Evolutionary conservation across 2,888 invertebrate species (phyloP), one percentile per base, ranked within the genome.

Genomic region (Tetragonisca angustula): DNA sequence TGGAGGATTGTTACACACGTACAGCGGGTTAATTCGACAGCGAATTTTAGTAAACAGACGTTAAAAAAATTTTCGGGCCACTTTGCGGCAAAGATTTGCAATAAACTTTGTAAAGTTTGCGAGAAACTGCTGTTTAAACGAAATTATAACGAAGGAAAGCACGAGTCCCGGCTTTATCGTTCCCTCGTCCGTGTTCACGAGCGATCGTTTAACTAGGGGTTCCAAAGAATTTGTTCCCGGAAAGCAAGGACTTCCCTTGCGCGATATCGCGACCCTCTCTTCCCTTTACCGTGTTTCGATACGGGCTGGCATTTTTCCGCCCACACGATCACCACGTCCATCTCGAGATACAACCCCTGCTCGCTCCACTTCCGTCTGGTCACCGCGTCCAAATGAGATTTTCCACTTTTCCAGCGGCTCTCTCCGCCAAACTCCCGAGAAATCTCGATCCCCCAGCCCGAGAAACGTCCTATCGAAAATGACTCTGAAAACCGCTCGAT

Each of bases 321-420:
- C 89, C 81, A 77, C 81, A 81, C 87, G 87, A 90, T 89, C 86
- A 78, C 87, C 85, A 78, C 85, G 83, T 89, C 84, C 90, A 86
- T 87, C 80, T 83, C 84, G 84, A 90, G 85, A 91, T 89, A 87
- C 88, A 89, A 87, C 88, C 79, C 84, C 61, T 84, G 87, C 81
- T 87, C 84, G 72, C 80, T 91, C 83, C 87, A 85, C 87, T 89
- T 89, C 83, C 86, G 84, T 82, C 83, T 85, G 89, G 90, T 89
- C 86, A 83, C 85, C 84, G 87, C 84, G 81, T 83, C 78, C 87
- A 85, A 87, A 89, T 85, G 87, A 89, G 89, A 89, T 89, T 87
- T 89, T 84, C 86, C 81, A 82, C 87, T 85, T 79, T 75, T 79
- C 81, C 67, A 65, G 56, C 76, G n/a, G 67, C 62, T 56, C 49